Percentiles rank a stretch among this genome's conserved stretches.
Conservation (phyloP, 1,140 invertebrate genomes). For the Chironomus tepperi region DNA sequence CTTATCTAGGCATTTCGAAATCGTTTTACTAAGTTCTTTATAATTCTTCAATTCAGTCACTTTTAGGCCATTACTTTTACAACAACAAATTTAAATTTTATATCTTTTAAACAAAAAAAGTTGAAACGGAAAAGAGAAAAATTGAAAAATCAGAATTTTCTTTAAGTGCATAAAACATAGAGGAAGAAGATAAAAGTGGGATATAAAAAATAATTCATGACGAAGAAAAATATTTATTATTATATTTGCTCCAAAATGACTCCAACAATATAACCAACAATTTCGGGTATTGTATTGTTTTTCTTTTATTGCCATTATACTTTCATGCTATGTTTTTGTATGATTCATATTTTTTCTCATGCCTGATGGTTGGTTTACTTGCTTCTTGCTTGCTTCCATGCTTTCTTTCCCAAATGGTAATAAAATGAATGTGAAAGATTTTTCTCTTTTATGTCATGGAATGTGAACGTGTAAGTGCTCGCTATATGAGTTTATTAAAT, state of each 20-base stretch:
- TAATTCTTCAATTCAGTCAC: too few relatives aligned
- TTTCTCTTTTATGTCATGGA: constrained; percentile 8
- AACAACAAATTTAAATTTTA: too few relatives aligned
- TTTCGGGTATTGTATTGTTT: constrained; percentile 13
- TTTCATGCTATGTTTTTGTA: constrained; percentile 8
- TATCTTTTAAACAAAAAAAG: too few relatives aligned
- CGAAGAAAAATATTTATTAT: constrained; percentile 4
- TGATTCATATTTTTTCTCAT: constrained; percentile 2
- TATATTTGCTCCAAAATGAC: not conserved
- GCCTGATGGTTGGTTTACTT: too few relatives aligned
- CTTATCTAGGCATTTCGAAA: too few relatives aligned
- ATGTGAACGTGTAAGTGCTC: constrained; percentile 11
- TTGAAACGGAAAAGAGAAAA: too few relatives aligned
- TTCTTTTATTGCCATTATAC: not conserved
- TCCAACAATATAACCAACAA: not conserved
- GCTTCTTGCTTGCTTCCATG: not conserved
- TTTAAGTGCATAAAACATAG: too few relatives aligned
- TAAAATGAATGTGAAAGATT: not conserved
- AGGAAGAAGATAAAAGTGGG: not conserved
- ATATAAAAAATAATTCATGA: constrained; percentile 6
- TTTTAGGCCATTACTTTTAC: too few relatives aligned
- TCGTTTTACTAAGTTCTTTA: too few relatives aligned
- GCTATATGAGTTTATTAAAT: constrained; percentile 10
- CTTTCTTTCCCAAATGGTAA: not conserved
- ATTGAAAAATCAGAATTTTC: too few relatives aligned